These are phyloP conservation scores for Plectropomus leopardus DNA, from an alignment of 2,113 vertebrate genomes.

Conservation along the genomic window DNA sequence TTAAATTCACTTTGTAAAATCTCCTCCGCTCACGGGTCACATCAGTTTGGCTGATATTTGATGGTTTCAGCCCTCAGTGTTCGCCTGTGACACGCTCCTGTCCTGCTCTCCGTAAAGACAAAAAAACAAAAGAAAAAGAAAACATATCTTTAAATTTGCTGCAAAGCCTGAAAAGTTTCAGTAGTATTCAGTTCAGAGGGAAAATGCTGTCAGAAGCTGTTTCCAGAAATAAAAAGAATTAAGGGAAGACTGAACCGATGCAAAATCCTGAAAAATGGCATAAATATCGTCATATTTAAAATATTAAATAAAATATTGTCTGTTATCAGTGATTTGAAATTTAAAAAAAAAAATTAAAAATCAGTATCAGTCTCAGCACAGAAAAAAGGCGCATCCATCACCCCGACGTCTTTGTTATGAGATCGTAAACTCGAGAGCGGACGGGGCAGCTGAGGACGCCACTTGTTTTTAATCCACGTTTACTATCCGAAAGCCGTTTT, in stretches of 20 bases:
- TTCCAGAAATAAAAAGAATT: not conserved
- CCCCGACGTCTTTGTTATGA: not conserved
- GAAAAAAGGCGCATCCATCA: not conserved
- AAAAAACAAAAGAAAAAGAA: too few species aligned
- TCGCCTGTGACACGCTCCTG: too few species aligned
- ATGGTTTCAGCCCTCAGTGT: too few species aligned
- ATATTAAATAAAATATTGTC: slow-evolving; percentile 42
- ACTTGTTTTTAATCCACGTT: slow-evolving; percentile 7
- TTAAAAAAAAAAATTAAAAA: slow-evolving; percentile 12
- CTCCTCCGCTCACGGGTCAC: too few species aligned
- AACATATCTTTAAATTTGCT: too few species aligned
- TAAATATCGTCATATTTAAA: slow-evolving; percentile 56
- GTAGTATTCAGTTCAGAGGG: slow-evolving; percentile 48
- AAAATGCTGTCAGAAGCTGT: not conserved
- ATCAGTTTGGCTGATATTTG: too few species aligned
- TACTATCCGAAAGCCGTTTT: slow-evolving; percentile 19
- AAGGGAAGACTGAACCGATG: not conserved
- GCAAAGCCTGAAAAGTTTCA: slow-evolving; percentile 39
- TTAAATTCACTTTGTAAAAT: too few species aligned
- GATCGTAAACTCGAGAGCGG: slow-evolving; percentile 6
- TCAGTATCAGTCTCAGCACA: not conserved
- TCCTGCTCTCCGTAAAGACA: too few species aligned
- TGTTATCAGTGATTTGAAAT: slow-evolving; percentile 26
- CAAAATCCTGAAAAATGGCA: not conserved
- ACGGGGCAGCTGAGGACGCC: not conserved